Evolutionary conservation across 2,113 vertebrate species (phyloP), one percentile per base, ranked within the genome.

Genomic region (Oreotragus oreotragus): DNA sequence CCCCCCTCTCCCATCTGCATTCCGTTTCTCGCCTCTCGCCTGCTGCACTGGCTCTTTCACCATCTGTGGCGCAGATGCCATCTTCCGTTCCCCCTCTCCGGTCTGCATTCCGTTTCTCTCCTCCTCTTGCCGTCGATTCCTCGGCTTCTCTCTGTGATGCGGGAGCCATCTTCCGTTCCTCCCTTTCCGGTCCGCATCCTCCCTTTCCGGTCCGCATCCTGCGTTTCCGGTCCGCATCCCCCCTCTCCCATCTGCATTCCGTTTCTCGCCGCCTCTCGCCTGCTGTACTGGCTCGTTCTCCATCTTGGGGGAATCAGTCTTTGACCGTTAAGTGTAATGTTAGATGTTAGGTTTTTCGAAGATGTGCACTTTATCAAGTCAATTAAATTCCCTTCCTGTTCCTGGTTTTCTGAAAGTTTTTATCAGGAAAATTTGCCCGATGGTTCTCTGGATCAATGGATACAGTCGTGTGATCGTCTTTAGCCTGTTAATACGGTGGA

Each of bases 171-270:
- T 15, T 51, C 49, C 15, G 49, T 51, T 53, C 16, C 51, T 4
- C 51, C 51, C 15, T 16, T 16, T 51, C 49, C 49, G 49, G 5
- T 6, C 49, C 0, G 5, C 49, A 16, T 51, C 14, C 49, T 15
- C 49, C 49, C 4, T 51, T 6, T 53, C 51, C 51, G 1, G 51
- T 51, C 51, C 5, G 51, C 51, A 51, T 16, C 14, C 49, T 4
- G 14, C 51, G 14, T 53, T 53, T 53, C 51, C 16, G 16, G 6
- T 17, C 51, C 0, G 51, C 16, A 53, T 17, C 17, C 51, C 16
- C 53, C 2, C 53, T 2, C 2, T 23, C 7, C 21, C 7, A 3
- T 23, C 21, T 3, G 19, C 14, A 6, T 49, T 7, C 43, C 55
- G 49, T 28, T 79, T 16, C 19, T 51, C 21, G 51, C 23, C 77